Conservation (phyloP, 1,140 invertebrate species). For the Drosophila malerkotliana region DNA sequence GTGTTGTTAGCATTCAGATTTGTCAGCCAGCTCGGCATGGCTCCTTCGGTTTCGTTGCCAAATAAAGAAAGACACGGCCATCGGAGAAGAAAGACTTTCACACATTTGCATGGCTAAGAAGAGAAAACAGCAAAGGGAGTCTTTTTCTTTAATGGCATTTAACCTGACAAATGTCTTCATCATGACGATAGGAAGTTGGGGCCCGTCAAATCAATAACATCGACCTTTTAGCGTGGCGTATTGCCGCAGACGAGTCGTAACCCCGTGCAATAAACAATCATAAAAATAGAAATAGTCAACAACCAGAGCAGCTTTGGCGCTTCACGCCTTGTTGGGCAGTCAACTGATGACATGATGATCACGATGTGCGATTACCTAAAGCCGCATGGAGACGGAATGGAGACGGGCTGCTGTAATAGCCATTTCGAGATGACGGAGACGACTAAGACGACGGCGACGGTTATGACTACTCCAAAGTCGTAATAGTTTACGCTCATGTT, state of each 20-base stretch:
- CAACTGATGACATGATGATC: slow-evolving; percentile 38
- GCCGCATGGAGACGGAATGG: slow-evolving; percentile 28
- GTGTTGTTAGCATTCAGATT: slow-evolving; percentile 71
- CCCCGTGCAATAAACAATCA: slow-evolving; percentile 14
- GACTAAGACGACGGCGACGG: slow-evolving; percentile 29
- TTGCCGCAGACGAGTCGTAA: slow-evolving; percentile 35
- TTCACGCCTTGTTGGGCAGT: slow-evolving; percentile 78
- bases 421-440: slow-evolving; percentile 37
- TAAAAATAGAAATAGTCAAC: slow-evolving; percentile 31
- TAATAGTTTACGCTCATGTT: slow-evolving; percentile 67
- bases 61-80: slow-evolving; percentile 17
- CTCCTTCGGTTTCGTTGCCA: slow-evolving; percentile 26
- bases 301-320: slow-evolving; percentile 55
- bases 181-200: slow-evolving; percentile 26
- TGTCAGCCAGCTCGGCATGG: slow-evolving; percentile 35
- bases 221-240: slow-evolving; percentile 22
- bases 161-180: slow-evolving; percentile 32
- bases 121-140: slow-evolving; percentile 25
- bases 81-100: slow-evolving; percentile 33
- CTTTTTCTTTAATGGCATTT: slow-evolving; percentile 15
- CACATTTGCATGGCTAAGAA: slow-evolving; percentile 41
- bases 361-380: slow-evolving; percentile 63
- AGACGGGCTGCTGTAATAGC: slow-evolving; percentile 65
- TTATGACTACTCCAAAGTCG: slow-evolving; percentile 45
- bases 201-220: slow-evolving; percentile 32